Evolutionary conservation across 2,113 vertebrate genomes (phyloP).

Genomic region (Hoplias malabaricus): DNA sequence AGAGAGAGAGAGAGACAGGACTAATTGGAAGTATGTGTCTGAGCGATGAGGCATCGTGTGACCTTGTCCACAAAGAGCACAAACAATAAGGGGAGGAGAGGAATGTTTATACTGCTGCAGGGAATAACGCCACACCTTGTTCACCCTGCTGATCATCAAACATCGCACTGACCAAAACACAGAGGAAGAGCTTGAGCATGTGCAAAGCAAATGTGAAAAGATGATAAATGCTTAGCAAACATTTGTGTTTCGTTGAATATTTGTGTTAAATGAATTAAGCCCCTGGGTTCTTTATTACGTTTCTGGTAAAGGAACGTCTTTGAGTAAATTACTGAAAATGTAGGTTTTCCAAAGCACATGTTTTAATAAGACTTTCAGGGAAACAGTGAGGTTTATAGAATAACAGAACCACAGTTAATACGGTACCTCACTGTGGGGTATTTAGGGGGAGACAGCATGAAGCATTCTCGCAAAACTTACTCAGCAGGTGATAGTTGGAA

Average conservation of each 20-base stretch:
- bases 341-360: no score
- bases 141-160: neutral
- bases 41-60: neutral
- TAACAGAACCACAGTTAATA: neutral
- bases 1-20: neutral
- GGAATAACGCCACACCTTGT: neutral
- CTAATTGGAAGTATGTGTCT: neutral
- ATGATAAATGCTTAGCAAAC: neutral
- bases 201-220: neutral
- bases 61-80: neutral
- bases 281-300: no score
- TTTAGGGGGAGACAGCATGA: neutral
- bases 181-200: neutral
- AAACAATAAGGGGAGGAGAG: neutral
- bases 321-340: no score
- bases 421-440: neutral
- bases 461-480: constrained; percentile 73
- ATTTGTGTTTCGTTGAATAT: no score
- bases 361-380: no score
- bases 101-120: neutral
- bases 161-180: neutral
- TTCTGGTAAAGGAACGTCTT: no score
- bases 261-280: no score
- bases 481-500: constrained; percentile 98
- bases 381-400: no score